These are phyloP conservation scores for Agrypnus murinus DNA, from an alignment of 2,888 invertebrate genomes.

Conservation along the genomic window DNA sequence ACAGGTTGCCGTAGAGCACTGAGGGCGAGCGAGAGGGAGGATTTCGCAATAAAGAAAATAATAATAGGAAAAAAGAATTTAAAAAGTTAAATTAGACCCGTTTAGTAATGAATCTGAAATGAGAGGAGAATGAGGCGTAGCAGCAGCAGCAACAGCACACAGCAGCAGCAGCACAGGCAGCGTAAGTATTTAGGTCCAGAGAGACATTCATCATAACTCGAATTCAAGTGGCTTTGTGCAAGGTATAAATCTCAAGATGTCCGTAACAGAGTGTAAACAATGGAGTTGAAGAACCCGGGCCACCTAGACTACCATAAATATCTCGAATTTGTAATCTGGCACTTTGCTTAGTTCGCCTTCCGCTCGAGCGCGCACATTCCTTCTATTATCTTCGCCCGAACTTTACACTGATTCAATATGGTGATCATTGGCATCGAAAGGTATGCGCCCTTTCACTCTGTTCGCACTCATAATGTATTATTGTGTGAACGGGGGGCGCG, in stretches of 20 bases:
- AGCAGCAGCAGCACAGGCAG: no score
- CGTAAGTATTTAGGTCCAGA: slow-evolving; percentile 39
- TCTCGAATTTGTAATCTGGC: slow-evolving; percentile 70
- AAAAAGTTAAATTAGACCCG: no score
- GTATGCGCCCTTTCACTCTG: slow-evolving; percentile 56
- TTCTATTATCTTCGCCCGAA: slow-evolving; percentile 63
- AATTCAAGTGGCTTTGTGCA: slow-evolving; percentile 63
- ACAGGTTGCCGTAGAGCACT: no score
- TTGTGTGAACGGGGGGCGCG: slow-evolving; percentile 31
- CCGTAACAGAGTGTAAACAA: slow-evolving; percentile 71
- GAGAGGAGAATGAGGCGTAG: no score
- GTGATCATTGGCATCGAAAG: slow-evolving; percentile 61
- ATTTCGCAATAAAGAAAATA: no score
- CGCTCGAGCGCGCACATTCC: slow-evolving; percentile 68
- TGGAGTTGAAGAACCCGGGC: slow-evolving; percentile 69
- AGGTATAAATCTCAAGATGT: slow-evolving; percentile 69
- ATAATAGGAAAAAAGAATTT: no score
- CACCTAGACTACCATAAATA: slow-evolving; percentile 71
- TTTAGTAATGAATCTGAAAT: no score
- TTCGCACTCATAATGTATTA: slow-evolving; percentile 48
- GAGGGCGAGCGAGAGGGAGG: no score
- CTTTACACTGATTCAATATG: slow-evolving; percentile 62
- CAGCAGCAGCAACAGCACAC: no score
- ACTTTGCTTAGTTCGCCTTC: slow-evolving; percentile 67
- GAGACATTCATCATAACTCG: slow-evolving; percentile 62